These are phyloP conservation scores for Cyrtodaria siliqua DNA, from an alignment of 2,888 invertebrate species.

Conservation along the genomic window DNA sequence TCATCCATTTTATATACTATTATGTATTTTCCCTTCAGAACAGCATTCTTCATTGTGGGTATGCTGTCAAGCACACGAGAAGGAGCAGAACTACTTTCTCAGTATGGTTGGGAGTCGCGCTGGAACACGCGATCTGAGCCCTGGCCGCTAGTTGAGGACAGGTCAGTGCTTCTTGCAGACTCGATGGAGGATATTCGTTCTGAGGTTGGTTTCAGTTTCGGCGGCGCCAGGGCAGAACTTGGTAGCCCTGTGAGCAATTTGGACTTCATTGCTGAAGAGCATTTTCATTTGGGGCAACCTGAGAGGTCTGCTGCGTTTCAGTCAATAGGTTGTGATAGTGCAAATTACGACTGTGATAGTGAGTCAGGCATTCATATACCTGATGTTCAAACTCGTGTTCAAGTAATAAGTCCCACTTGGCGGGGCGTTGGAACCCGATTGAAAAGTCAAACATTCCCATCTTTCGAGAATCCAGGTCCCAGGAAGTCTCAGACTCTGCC, in stretches of 20 bases:
- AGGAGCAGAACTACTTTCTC: slow-evolving; percentile 92
- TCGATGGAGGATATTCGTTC: slow-evolving; percentile 58
- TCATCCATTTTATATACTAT: too few species aligned
- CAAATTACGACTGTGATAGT: slow-evolving; percentile 52
- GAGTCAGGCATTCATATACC: slow-evolving; percentile 57
- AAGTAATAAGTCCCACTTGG: slow-evolving; percentile 39
- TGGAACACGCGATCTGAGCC: slow-evolving; percentile 91
- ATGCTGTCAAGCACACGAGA: slow-evolving; percentile 93
- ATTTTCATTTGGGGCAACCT: slow-evolving; percentile 11
- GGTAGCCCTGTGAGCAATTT: slow-evolving; percentile 63
- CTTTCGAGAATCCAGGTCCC: slow-evolving; percentile 52
- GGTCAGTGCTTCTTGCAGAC: slow-evolving; percentile 63
- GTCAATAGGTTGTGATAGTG: slow-evolving; percentile 47
- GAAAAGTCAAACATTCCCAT: slow-evolving; percentile 70
- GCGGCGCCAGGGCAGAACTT: slow-evolving; percentile 43
- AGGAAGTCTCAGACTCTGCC: slow-evolving; percentile 65
- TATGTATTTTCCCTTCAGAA: slow-evolving; percentile 87
- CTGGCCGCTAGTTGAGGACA: slow-evolving; percentile 79
- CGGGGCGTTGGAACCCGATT: slow-evolving; percentile 31
- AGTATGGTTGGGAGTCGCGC: slow-evolving; percentile 90
- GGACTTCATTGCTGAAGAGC: slow-evolving; percentile 77
- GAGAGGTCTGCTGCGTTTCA: slow-evolving; percentile 19
- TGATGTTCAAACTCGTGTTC: slow-evolving; percentile 14
- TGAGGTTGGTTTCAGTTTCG: slow-evolving; percentile 51
- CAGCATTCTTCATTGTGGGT: slow-evolving; percentile 95